phyloP scores from a whole-genome alignment of 2,113 vertebrate species.

The Podilymbus podiceps region DNA sequence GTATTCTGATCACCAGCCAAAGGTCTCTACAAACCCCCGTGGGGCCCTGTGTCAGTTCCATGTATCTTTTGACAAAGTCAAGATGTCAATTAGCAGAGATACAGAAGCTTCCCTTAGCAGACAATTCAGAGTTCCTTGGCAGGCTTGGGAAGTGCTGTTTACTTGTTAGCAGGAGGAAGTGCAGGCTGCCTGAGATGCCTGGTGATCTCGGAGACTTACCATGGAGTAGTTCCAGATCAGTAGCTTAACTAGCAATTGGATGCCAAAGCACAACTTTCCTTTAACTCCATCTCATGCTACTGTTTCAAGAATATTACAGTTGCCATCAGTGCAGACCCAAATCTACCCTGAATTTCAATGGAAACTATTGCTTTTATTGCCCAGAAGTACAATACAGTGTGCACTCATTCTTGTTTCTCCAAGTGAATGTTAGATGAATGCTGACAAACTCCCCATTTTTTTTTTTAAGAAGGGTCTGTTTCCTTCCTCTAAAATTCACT shows the following conservation, averaged over 20 bases:
- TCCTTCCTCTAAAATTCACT: not conserved
- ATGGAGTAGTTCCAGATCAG: not conserved
- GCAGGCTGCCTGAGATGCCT: not conserved
- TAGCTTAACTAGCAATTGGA: not conserved
- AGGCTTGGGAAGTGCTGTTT: not conserved
- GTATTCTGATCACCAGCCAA: not conserved
- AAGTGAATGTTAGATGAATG: not conserved
- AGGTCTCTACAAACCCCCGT: not conserved
- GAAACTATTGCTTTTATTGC: constrained; percentile 67
- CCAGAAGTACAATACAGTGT: not conserved
- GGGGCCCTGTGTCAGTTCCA: not conserved
- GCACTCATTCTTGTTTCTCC: not conserved
- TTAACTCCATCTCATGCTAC: not conserved
- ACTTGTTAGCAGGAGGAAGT: not conserved
- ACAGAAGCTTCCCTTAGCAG: not conserved
- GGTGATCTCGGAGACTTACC: not conserved
- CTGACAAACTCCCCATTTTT: fast-evolving
- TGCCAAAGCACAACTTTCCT: not conserved
- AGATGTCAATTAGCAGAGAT: not conserved
- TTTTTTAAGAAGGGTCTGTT: not conserved
- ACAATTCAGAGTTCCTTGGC: not conserved
- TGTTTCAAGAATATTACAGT: not conserved
- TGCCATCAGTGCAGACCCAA: constrained; percentile 13
- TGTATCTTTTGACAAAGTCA: not conserved
- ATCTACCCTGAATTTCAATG: constrained; percentile 42